Evolutionary conservation across 2,888 invertebrate species (phyloP).

Genomic region (Listrodromus nycthemerus): DNA sequence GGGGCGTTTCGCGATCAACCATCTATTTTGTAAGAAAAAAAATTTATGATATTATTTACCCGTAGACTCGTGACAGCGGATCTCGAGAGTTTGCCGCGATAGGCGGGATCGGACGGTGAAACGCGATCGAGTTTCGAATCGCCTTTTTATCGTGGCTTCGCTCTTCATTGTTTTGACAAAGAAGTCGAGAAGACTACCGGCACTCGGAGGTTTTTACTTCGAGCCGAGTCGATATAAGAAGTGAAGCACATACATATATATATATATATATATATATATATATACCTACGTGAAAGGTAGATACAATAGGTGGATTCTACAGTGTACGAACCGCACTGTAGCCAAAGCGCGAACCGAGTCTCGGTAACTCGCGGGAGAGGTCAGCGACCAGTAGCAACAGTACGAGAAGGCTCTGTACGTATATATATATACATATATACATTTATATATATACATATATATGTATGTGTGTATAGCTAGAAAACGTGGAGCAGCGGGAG

Average conservation of each 20-base stretch:
- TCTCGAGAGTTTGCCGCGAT: conserved; percentile 19
- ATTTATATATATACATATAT: conserved; percentile 40
- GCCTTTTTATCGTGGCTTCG: conserved; percentile 14
- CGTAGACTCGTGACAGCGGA: neutral
- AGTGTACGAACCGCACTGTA: conserved; percentile 27
- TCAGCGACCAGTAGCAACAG: conserved; percentile 72
- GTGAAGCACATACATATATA: neutral
- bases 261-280: conserved; percentile 14
- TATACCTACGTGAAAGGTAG: neutral
- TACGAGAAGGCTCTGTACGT: conserved; percentile 40
- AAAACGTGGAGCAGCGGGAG: conserved; percentile 60
- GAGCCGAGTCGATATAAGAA: neutral
- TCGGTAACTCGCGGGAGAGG: conserved; percentile 67
- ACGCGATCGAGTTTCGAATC: conserved; percentile 44
- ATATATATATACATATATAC: conserved; percentile 31
- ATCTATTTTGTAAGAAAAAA: too few species aligned
- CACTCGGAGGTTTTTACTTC: neutral
- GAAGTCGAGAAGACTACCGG: conserved; percentile 3
- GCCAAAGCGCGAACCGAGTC: conserved; percentile 59
- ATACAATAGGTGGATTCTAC: conserved; percentile 23
- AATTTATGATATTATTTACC: too few species aligned
- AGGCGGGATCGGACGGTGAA: conserved; percentile 22
- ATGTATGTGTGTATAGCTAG: conserved; percentile 36
- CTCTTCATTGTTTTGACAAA: conserved; percentile 19
- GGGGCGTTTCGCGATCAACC: too few species aligned